Conservation (phyloP, 35 echinoderm and acorn worm genomes). For the Apostichopus japonicus region DNA sequence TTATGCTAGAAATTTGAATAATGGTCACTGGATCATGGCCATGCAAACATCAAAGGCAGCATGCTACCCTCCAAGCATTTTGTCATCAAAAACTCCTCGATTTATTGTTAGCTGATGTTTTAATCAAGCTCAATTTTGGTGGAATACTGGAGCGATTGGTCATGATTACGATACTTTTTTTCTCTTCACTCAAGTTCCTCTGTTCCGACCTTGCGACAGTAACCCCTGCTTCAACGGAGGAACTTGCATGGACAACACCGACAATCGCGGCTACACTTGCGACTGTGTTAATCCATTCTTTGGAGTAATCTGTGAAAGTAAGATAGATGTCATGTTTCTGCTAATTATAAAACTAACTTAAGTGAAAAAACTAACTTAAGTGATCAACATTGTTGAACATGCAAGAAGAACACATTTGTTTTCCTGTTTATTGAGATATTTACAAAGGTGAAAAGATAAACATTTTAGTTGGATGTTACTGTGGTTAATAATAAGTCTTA, state of each 20-base stretch:
- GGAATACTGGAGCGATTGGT: neutral
- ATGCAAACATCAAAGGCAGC: neutral
- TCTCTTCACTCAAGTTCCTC: neutral
- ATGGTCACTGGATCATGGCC: neutral
- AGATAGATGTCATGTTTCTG: neutral
- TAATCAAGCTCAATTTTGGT: neutral
- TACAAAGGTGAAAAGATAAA: too few relatives aligned
- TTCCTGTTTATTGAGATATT: too few relatives aligned
- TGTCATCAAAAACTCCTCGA: neutral
- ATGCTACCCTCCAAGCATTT: neutral
- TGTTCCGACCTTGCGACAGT: neutral
- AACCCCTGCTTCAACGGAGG: constrained; percentile 10
- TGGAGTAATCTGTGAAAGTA: neutral
- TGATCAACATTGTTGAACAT: too few relatives aligned
- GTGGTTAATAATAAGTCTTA: too few relatives aligned
- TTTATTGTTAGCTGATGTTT: neutral
- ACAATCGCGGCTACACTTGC: neutral
- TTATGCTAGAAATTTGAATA: too few relatives aligned
- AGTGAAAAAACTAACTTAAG: too few relatives aligned
- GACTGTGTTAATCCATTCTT: neutral
- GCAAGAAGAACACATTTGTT: too few relatives aligned
- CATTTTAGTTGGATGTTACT: too few relatives aligned
- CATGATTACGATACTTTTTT: neutral
- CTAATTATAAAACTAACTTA: too few relatives aligned
- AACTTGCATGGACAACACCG: neutral